phyloP scores from a whole-genome alignment of 2,113 vertebrate genomes.

The Percina caprodes region DNA sequence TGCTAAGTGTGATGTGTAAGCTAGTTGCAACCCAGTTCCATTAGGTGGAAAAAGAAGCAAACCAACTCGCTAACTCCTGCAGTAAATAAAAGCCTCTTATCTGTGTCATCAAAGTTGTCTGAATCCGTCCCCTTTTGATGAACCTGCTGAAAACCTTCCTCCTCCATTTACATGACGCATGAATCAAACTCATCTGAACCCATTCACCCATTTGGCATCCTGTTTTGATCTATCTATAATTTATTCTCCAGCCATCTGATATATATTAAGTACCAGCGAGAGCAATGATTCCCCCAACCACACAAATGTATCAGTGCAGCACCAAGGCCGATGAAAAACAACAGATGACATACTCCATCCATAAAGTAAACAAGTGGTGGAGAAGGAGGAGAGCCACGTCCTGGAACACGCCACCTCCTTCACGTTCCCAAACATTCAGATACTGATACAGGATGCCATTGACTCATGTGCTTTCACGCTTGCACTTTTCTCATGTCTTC shows the following conservation, averaged over 20 bases:
- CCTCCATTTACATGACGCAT: neutral
- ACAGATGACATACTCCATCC: slow-evolving; percentile 20
- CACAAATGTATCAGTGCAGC: slow-evolving; percentile 24
- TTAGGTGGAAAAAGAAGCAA: neutral
- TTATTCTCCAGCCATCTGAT: neutral
- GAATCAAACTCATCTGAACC: slow-evolving; percentile 13
- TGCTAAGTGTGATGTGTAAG: neutral
- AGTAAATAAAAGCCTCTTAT: neutral
- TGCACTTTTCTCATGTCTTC: slow-evolving; percentile 56
- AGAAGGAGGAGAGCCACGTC: slow-evolving; percentile 27
- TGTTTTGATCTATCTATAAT: slow-evolving; percentile 33
- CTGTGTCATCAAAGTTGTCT: neutral
- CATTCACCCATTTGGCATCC: slow-evolving; percentile 10
- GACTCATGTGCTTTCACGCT: slow-evolving; percentile 36
- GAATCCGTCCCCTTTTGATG: neutral
- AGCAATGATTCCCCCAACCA: slow-evolving; percentile 34
- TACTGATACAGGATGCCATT: slow-evolving; percentile 6
- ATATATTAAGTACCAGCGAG: slow-evolving; percentile 18
- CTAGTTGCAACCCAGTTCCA: neutral
- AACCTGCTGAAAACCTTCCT: neutral
- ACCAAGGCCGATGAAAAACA: neutral
- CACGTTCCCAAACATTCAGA: neutral
- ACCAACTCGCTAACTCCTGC: neutral
- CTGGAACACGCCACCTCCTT: slow-evolving; percentile 12
- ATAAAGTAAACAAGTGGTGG: slow-evolving; percentile 47